phyloP scores from a whole-genome alignment of 2,888 invertebrate species.

The Caenorhabditis afra region DNA sequence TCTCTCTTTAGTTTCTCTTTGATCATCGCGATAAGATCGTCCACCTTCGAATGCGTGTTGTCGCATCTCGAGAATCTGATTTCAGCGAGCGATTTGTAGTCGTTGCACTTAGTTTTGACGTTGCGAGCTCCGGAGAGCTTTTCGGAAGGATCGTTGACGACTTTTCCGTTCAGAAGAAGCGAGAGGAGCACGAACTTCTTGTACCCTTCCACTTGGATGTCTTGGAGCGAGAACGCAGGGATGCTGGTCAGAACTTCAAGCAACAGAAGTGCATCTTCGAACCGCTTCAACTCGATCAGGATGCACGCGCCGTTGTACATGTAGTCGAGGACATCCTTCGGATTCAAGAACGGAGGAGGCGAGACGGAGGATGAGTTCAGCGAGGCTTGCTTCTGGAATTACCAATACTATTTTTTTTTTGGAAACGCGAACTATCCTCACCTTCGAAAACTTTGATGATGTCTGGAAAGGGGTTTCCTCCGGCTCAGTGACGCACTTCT shows the following conservation, averaged over 20 bases:
- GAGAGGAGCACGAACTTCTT: conserved; percentile 62
- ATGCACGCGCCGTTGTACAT: conserved; percentile 64
- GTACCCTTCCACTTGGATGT: conserved; percentile 57
- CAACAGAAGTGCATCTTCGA: conserved; percentile 47
- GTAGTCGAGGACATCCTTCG: conserved; percentile 61
- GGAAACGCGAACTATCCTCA: not conserved
- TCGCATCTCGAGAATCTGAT: conserved; percentile 31
- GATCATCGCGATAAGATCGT: conserved; percentile 7
- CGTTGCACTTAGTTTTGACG: conserved; percentile 15
- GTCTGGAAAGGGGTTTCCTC: not conserved
- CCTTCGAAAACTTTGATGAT: not conserved
- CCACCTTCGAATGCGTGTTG: conserved; percentile 29
- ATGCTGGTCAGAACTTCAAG: conserved; percentile 39
- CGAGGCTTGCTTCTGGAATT: not conserved
- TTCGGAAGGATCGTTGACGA: conserved; percentile 1
- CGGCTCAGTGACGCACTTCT: conserved; percentile 16
- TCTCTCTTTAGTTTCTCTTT: conserved; percentile 49
- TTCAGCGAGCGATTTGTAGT: conserved; percentile 26
- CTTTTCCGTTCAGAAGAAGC: conserved; percentile 43
- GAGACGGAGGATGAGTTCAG: not conserved
- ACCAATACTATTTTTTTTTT: not conserved
- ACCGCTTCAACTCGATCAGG: conserved; percentile 52
- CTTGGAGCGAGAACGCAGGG: conserved; percentile 36
- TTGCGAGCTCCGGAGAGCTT: conserved; percentile 5
- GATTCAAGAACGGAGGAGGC: conserved; percentile 18